These are phyloP conservation scores for Napeogenes inachia DNA, from an alignment of 2,888 invertebrate species.

Conservation along the genomic window DNA sequence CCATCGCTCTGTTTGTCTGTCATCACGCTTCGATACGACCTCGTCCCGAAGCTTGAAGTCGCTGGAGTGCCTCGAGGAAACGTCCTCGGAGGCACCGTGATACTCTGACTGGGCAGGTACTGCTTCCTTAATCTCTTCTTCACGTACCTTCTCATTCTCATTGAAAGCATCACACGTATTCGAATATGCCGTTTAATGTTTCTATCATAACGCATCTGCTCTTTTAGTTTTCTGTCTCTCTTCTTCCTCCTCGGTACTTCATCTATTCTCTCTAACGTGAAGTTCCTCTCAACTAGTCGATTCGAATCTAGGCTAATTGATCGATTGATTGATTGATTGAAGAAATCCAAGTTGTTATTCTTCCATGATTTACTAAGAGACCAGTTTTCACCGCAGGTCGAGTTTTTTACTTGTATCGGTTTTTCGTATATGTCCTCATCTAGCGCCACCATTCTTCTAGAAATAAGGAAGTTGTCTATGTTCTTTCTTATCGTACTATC, in stretches of 20 bases:
- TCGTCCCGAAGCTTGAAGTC: slow-evolving; percentile 64
- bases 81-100: slow-evolving; percentile 56
- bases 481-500: slow-evolving; percentile 62
- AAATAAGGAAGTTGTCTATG: slow-evolving; percentile 63
- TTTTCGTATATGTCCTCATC: slow-evolving; percentile 71
- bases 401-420: slow-evolving; percentile 58
- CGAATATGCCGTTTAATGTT: slow-evolving; percentile 80
- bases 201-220: slow-evolving; percentile 74
- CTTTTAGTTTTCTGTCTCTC: slow-evolving; percentile 60
- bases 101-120: slow-evolving; percentile 42
- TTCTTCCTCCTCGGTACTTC: slow-evolving; percentile 59
- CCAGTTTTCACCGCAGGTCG: slow-evolving; percentile 71
- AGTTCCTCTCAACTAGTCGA: slow-evolving; percentile 45
- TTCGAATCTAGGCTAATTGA: slow-evolving; percentile 50
- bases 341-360: slow-evolving; percentile 59
- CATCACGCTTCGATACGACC: slow-evolving; percentile 65
- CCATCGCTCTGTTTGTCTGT: slow-evolving; percentile 64
- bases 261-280: slow-evolving; percentile 58
- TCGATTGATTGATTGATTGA: slow-evolving; percentile 52
- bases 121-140: slow-evolving; percentile 57
- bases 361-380: slow-evolving; percentile 73
- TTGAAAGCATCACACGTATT: slow-evolving; percentile 81
- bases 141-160: slow-evolving; percentile 78
- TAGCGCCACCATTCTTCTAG: slow-evolving; percentile 59
- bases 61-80: slow-evolving; percentile 57